Base-by-base conservation (phyloP, 2,113 vertebrate species). In the Pogonocichla stellata region DNA sequence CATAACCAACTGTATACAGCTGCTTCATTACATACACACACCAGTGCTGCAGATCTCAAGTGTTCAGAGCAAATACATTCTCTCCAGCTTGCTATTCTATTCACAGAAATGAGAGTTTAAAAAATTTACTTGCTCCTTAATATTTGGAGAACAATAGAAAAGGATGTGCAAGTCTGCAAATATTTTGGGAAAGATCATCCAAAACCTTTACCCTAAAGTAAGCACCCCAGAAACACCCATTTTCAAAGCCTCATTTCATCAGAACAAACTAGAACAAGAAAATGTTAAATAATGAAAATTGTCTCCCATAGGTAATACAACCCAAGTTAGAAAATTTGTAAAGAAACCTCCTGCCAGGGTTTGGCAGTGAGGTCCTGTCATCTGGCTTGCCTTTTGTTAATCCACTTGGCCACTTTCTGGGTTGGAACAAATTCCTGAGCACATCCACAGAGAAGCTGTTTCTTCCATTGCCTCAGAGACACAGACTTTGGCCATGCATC, bases 371-470 rank as follows among this genome's bases (percentile, higher is more conserved):
- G 31, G 12, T 19, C 14, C 48, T 50, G 51, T 16, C 24, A n/a
- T 24, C 22, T n/a, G 38, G 29, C 42, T 34, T 33, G 51, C 40
- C n/a, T 70, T 57, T 34, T 5, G 4, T n/a, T 57, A 4, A 73
- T 56, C 64, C 57, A 16, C 72, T 26, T 1, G 0, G 26, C 33
- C 1, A 0, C 69, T 50, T 36, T 86, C 77, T 3, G 4, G 19
- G 15, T 14, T 45, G 62, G 48, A 89, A 86, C 2, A 3, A 66
- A 28, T 10, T 79, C n/a, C 51, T 16, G 20, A 42, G 47, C 56
- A 74, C 2, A 2, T 33, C 47, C 74, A 38, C 17, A 67, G 77
- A 75, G 67, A 62, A 75, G 43, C 72, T 80, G 10, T 51, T 86
- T 60, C 72, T 75, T 86, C 43, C 67, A 75, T 24, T 45, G 48